phyloP scores from a whole-genome alignment of 2,888 invertebrate species.

The Ametastegia equiseti region DNA sequence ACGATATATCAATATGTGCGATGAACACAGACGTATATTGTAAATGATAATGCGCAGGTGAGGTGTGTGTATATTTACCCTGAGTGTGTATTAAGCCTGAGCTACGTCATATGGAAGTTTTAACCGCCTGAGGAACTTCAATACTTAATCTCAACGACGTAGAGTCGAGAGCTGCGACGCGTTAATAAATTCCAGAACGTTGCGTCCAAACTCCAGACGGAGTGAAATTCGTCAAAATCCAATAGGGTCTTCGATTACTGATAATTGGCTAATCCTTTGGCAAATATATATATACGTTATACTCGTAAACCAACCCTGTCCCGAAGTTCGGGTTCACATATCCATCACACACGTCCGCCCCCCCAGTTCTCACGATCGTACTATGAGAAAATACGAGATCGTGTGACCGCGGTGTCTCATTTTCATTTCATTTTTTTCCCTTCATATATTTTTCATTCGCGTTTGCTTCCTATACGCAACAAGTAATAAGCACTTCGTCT shows the following conservation, averaged over 20 bases:
- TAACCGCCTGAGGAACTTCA: constrained; percentile 20
- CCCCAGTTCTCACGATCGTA: constrained; percentile 36
- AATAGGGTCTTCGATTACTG: not conserved
- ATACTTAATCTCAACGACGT: constrained; percentile 2
- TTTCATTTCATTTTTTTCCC: not conserved
- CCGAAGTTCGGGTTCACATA: not conserved
- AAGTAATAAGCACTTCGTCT: not conserved
- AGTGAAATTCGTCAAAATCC: not conserved
- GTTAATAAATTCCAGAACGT: not conserved
- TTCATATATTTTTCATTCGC: not conserved
- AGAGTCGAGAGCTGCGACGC: not conserved
- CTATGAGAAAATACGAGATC: constrained; percentile 38
- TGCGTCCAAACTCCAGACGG: not conserved
- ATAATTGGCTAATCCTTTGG: not conserved
- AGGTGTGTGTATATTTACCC: not conserved
- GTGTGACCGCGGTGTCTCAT: not conserved
- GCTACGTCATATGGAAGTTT: constrained; percentile 16
- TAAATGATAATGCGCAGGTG: too few species aligned
- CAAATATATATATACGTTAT: not conserved
- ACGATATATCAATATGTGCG: not conserved
- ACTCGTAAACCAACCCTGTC: not conserved
- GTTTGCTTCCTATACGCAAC: not conserved
- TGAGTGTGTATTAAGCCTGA: not conserved
- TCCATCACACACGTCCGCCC: constrained; percentile 35
- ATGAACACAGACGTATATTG: not conserved